Evolutionary conservation across 2,113 vertebrate genomes (phyloP).

Genomic region (Cochlearius cochlearius): DNA sequence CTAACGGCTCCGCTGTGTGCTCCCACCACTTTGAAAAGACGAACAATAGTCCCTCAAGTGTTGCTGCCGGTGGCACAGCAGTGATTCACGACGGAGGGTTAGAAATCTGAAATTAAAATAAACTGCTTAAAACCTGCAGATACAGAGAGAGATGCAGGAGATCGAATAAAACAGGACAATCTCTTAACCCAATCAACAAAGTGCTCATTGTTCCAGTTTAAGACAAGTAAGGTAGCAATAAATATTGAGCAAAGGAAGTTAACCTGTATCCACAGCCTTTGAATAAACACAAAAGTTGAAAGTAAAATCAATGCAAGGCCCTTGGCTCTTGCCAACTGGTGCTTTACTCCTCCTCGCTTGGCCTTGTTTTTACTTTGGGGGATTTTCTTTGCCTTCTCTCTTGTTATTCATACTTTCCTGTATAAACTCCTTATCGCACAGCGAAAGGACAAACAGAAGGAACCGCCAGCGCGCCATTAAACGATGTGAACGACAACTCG

Average conservation of each 20-base stretch:
- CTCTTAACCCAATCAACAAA: constrained; percentile 59
- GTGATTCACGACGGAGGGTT: background rate
- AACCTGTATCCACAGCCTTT: constrained; percentile 60
- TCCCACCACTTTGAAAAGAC: constrained; percentile 3
- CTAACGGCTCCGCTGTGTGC: background rate
- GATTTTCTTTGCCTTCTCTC: constrained; percentile 27
- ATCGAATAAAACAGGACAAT: background rate
- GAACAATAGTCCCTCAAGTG: constrained; percentile 43
- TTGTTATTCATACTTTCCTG: background rate
- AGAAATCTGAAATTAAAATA: constrained; percentile 64
- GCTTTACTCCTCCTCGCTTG: constrained; percentile 1
- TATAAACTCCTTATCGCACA: background rate
- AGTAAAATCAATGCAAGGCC: constrained; percentile 46
- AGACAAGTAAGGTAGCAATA: constrained; percentile 50
- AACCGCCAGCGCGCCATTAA: background rate
- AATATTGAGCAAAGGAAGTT: constrained; percentile 62
- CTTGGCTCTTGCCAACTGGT: constrained; percentile 29
- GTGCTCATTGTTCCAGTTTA: constrained; percentile 50
- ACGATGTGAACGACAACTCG: background rate
- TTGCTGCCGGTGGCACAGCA: background rate
- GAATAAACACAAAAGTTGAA: constrained; percentile 58
- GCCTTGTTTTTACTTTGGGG: constrained; percentile 27
- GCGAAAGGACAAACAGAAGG: background rate
- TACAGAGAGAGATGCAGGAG: background rate
- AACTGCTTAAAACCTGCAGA: constrained; percentile 33